A percentile compares a stretch with the other conserved stretches of the same genome.
Evolutionary conservation across 2,113 vertebrate genomes (phyloP).

Genomic region (Gorsachius goisagi): DNA sequence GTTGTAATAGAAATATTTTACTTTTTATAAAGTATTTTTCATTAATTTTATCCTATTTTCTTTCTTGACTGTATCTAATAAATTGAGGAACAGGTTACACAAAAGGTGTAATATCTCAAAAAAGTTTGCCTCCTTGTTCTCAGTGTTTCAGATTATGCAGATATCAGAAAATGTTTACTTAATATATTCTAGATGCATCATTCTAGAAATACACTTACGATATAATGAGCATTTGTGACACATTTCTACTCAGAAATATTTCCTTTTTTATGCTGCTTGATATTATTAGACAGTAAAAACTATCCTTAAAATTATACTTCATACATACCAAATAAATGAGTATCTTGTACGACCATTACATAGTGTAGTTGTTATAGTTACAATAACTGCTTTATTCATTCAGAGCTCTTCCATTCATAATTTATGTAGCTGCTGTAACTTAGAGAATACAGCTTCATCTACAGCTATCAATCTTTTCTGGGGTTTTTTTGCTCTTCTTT

Average conservation of each 20-base stretch:
- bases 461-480: background rate
- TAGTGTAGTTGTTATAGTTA: background rate
- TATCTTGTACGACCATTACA: background rate
- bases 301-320: background rate
- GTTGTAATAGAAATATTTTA: background rate
- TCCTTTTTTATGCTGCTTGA: background rate
- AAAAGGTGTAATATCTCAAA: rapidly evolving
- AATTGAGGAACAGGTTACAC: background rate
- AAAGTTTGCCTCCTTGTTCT: background rate
- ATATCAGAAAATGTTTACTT: background rate
- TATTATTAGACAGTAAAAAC: slow-evolving; percentile 1
- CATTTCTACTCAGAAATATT: background rate
- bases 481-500: background rate
- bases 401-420: background rate
- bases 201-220: background rate
- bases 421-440: background rate
- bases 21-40: background rate
- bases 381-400: slow-evolving; percentile 2
- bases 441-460: background rate
- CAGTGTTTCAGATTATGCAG: background rate
- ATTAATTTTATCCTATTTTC: background rate
- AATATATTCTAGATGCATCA: background rate
- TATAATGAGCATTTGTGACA: background rate
- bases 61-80: background rate
- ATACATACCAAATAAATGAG: background rate